These are phyloP conservation scores for Calameuta filiformis DNA, from an alignment of 2,888 invertebrate genomes.

Conservation along the genomic window DNA sequence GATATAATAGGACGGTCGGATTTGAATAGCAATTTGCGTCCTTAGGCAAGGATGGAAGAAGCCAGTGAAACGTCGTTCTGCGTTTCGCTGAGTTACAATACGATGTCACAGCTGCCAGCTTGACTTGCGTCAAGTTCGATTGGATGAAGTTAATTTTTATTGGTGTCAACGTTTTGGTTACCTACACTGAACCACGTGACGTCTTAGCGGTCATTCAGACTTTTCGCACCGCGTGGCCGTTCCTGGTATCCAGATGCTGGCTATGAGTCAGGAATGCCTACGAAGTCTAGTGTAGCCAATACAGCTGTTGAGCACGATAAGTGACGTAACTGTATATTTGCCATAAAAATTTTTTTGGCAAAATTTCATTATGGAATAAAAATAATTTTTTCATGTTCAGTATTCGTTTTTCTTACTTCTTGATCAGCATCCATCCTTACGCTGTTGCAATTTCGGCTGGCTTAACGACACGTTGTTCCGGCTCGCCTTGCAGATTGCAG, in stretches of 20 bases:
- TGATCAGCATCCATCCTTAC: not conserved
- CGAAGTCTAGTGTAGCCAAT: no score
- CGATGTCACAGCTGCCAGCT: conserved; percentile 42
- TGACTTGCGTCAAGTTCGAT: conserved; percentile 47
- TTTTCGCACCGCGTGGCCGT: not conserved
- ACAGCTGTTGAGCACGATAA: no score
- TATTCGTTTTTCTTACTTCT: not conserved
- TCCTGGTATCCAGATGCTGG: not conserved
- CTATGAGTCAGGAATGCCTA: no score
- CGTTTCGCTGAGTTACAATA: conserved; percentile 37
- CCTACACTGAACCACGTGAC: no score
- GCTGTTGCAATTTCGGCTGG: not conserved
- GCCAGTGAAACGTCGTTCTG: conserved; percentile 18
- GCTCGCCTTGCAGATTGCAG: not conserved
- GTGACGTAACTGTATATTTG: no score
- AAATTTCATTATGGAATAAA: not conserved
- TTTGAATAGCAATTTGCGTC: conserved; percentile 1
- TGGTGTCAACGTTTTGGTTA: conserved; percentile 38
- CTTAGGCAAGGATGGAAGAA: conserved; percentile 12
- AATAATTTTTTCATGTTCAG: not conserved
- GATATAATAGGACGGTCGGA: not conserved
- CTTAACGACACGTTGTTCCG: not conserved
- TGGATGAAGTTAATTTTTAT: conserved; percentile 48
- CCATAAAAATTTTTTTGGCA: not conserved
- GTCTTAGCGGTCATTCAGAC: not conserved